Base-by-base conservation (phyloP, 35 echinoderm and acorn worm species). In the Nesometra sesokonis region DNA sequence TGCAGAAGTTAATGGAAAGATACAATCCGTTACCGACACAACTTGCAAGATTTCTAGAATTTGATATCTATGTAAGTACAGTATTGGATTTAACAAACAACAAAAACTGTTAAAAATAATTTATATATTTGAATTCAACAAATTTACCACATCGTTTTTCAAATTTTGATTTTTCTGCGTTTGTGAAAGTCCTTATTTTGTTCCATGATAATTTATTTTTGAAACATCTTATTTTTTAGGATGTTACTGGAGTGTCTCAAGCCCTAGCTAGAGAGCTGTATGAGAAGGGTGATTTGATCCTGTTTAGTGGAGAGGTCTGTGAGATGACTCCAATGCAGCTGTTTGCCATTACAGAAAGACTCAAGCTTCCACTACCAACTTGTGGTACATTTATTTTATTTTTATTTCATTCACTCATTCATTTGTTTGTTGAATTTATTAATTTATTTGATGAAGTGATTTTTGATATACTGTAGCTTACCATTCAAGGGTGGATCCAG, bases 251-350 rank as follows among this genome's bases (percentile, higher is more conserved):
- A 37, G 96, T 99, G n/a, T 84, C 96, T 30, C 92, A 94, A 87
- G 92, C 96, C 11, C 85, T 99, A 27, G 96, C 96, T 36, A 90
- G 88, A 40, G 96, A 99, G 82, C 76, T 99, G 13, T 99, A 81
- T 86, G 96, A 94, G 21, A 99, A 94, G 85, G 96, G 90, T 36
- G 96, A 99, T 39, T 27, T 90, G 9, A 99, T 99, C 77, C 77
- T 99, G 17, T 87, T 90, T 1, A 88, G 84, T 46, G 80, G 87
- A n/a, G 96, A 99, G 79, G 90, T 99, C 27, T 99, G 92, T 88
- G 92, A 99, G 78, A 99, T 99, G 96, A 99, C 96, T n/a, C 96
- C 96, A 0, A 99, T 99, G 96, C 96, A 99, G 77, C 86, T 99
- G 32, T 99, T 90, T 88, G 96, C 96, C 0, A 99, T 99, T 76